Base-by-base conservation (phyloP, 1,140 invertebrate genomes). In the Thaumetopoea pityocampa region DNA sequence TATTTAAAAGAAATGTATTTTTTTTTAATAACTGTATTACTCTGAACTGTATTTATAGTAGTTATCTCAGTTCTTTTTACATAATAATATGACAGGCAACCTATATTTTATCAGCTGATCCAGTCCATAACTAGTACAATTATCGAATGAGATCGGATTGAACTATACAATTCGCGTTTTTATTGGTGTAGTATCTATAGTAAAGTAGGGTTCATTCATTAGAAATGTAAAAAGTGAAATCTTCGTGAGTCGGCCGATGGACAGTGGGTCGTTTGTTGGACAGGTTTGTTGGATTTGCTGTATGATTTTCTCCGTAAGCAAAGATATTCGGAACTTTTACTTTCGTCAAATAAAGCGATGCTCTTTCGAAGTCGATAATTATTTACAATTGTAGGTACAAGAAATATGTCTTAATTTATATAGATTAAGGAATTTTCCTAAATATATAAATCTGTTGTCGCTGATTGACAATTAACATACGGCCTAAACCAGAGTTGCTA, bases 41-140 rank as follows among this genome's bases (percentile, higher is more conserved):
- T 16, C 37, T 48, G 47, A 33, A 46, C 5, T 27, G 12, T 44
- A 30, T 23, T 41, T 26, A n/a, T 24, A 17, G 17, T 34, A 29
- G 44, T 48, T 37, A 45, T 40, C 26, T 14, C 22, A 27, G 38
- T 44, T 53, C 51, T 71, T 69, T 81, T 83, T 80, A 80, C 68
- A 79, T 80, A 83, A 79, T 67, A 73, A 61, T 65, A 60, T 83
- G 76, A 74, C 73, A 76, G 64, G 72, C 43, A 47, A 52, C 43
- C 43, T 52, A 68, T 80, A 64, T n/a, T 53, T 62, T 58, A 67
- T 78, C 78, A 83, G 78, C 78, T 83, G 78, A 80, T 83, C 51
- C 47, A 53, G 22, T 52, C 36, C n/a, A 26, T 36, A 10, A 20
- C 7, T 14, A 14, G 17, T 8, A 17, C 5, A n/a, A n/a, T n/a